Evolutionary conservation across 2,888 invertebrate species (phyloP).

Genomic region (Andricus quercusramuli): DNA sequence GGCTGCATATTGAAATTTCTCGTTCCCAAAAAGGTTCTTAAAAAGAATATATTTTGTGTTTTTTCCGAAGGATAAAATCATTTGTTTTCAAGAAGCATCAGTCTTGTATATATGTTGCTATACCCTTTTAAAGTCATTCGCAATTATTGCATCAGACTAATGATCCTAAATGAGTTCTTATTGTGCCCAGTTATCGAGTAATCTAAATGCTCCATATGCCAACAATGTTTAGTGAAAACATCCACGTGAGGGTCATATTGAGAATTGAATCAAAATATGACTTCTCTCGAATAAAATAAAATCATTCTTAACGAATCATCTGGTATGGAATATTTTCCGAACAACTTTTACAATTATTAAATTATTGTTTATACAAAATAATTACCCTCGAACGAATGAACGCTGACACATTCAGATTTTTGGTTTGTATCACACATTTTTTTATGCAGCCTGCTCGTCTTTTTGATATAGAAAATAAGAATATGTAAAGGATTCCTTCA

Average conservation of each 20-base stretch:
- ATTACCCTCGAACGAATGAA: too few relatives aligned
- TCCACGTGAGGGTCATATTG: background rate
- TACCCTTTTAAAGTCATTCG: background rate
- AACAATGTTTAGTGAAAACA: background rate
- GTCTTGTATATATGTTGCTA: background rate
- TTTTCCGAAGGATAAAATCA: background rate
- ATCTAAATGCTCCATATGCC: slow-evolving; percentile 22
- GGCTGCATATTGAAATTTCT: too few relatives aligned
- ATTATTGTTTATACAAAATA: too few relatives aligned
- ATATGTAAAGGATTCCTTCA: too few relatives aligned
- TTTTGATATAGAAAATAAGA: too few relatives aligned
- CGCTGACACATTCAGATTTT: too few relatives aligned
- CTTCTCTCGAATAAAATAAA: background rate
- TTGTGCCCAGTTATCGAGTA: slow-evolving; percentile 32
- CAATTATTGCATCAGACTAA: slow-evolving; percentile 33
- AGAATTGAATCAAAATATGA: background rate
- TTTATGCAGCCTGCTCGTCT: too few relatives aligned
- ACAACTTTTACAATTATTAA: too few relatives aligned
- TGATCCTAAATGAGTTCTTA: slow-evolving; percentile 28
- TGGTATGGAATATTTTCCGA: background rate
- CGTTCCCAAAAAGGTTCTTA: too few relatives aligned
- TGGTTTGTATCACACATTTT: too few relatives aligned
- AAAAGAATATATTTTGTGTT: background rate
- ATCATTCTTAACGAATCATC: background rate
- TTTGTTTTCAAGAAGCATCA: background rate